Evolutionary conservation across 2,113 vertebrate genomes (phyloP).

Genomic region (Sapayoa aenigma): DNA sequence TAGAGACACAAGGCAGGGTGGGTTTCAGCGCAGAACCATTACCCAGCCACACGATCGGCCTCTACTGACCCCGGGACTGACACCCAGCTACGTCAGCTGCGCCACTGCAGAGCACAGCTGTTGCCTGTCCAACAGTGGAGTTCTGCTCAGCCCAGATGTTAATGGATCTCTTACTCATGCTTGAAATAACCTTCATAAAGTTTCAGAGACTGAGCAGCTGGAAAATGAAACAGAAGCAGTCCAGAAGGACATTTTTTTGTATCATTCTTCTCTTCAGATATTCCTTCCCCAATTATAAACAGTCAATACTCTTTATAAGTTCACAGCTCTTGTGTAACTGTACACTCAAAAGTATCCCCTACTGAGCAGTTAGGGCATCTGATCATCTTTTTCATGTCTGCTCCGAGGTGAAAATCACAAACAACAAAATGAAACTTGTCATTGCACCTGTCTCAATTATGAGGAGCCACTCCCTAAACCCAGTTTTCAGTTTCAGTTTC

Average conservation of each 20-base stretch:
- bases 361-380: neutral
- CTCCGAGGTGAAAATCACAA: neutral
- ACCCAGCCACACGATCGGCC: no score
- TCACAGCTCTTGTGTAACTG: neutral
- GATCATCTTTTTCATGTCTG: neutral
- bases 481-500: neutral
- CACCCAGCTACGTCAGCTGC: neutral
- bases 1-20: neutral
- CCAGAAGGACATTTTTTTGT: neutral
- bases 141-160: neutral
- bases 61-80: neutral
- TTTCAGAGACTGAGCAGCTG: neutral
- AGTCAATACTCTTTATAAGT: neutral
- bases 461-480: neutral
- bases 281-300: neutral
- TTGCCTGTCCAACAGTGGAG: neutral
- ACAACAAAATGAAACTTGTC: neutral
- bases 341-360: neutral
- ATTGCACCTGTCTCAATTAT: neutral
- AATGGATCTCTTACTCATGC: neutral
- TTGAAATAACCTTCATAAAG: neutral
- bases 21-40: neutral
- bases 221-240: neutral
- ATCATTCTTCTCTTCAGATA: neutral
- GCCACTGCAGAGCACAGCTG: neutral